Evolutionary conservation across 2,113 vertebrate genomes (phyloP), one percentile per base, ranked within the genome.

Genomic region (Megaptera novaeangliae): DNA sequence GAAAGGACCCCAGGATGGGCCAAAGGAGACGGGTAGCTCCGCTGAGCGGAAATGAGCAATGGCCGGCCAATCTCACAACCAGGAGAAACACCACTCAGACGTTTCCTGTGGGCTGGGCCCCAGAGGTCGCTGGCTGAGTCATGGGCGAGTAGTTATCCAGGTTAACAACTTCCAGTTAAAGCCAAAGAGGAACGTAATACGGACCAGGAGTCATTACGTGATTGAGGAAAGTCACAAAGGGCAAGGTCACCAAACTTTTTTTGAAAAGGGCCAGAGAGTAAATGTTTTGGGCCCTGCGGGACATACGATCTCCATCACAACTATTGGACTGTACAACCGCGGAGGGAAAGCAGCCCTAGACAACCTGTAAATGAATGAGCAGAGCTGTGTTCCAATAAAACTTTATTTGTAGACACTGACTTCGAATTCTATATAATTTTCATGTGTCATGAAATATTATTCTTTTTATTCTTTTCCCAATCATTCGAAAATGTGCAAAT

Each of bases 91-190:
- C 31, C 46, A 75, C 86, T 89, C 92, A 49, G 82, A 82, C 63
- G 86, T 91, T 97, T 93, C 97, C 98, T 95, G 97, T 88, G 59
- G 72, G 66, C 78, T n/a, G 88, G 68, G 61, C 64, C 66, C 66
- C 64, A 34, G 61, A 74, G 89, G 72, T 80, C 23, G 0, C 49
- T 9, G 49, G 41, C 90, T 59, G 88, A 77, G 66, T 4, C 41
- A 36, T 17, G 49, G 81, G 23, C 13, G 52, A 66, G 29, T 8
- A 44, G 57, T 72, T 25, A 85, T 68, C 55, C 36, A 93, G 77
- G 77, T 80, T 94, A 80, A 92, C 64, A 82, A 85, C 57, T 91
- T 91, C 44, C 88, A 77, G 4, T 74, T 29, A 85, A 91, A 87
- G 91, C 39, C 55, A 82, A 88, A 44, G 41, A 82, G 14, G 27